Base-by-base conservation (phyloP, 2,888 invertebrate species). In the Ptychoptera albimana region DNA sequence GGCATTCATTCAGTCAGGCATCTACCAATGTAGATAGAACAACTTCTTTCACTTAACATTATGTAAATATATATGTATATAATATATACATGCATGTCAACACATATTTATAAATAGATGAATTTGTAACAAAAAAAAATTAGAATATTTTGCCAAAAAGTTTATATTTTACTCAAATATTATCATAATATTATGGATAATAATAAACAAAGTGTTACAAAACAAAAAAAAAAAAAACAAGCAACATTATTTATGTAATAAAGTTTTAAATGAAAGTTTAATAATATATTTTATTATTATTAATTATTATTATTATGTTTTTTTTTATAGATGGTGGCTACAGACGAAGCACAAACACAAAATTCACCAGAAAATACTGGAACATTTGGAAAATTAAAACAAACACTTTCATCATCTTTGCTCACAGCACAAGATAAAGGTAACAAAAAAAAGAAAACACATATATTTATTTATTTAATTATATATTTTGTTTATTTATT, bases 361-460 rank as follows among this genome's bases (percentile, higher is more conserved):
- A 47, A 53, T 16, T 57, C 69, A 32, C 72, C 77, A 12, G 78
- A 78, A 48, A 69, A 77, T 45, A 74, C 78, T 39, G 82, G 84
- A 48, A 80, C 86, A 46, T 82, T 87, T 61, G 85, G 84, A 56
- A 87, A 85, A 68, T 71, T 87, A 55, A 76, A 82, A 52, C 86
- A 87, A 65, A 83, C 84, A 38, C 72, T 84, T 49, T 83, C 83
- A 47, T 82, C 83, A 31, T 84, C 83, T 46, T 69, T 87, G 42
- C 76, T 86, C 63, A 84, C 76, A 45, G 85, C 84, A 50, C 86
- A 86, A 63, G 85, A 86, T 64, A 84, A 82, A 74, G 85, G 86
- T 83, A 61, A 53, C 42, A 35, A n/a, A n/a, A n/a, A n/a, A n/a
- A n/a, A n/a, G n/a, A n/a, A n/a, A n/a, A n/a, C n/a, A n/a, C n/a